phyloP scores from a whole-genome alignment of 2,888 invertebrate genomes.

The Monochamus alternatus region DNA sequence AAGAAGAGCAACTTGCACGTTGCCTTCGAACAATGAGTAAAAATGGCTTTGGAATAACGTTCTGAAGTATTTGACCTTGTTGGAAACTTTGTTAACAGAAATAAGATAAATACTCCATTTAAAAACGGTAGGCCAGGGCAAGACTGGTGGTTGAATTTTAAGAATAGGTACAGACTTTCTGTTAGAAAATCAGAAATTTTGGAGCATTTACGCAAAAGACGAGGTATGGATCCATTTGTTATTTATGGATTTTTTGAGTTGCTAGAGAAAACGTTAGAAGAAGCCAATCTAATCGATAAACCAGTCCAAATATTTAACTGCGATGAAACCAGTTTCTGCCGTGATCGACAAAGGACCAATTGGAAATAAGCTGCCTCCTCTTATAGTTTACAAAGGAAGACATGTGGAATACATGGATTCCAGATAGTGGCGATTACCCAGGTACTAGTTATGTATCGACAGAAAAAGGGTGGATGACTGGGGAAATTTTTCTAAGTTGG shows the following conservation, averaged over 20 bases:
- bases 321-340: constrained; percentile 15
- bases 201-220: constrained; percentile 57
- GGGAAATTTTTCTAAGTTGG: no score
- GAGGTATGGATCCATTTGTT: constrained; percentile 53
- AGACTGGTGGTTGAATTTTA: constrained; percentile 55
- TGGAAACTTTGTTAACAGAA: constrained; percentile 46
- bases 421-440: no score
- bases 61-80: constrained; percentile 54
- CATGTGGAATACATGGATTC: no score
- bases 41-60: constrained; percentile 52
- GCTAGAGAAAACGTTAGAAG: constrained; percentile 31
- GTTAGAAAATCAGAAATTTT: constrained; percentile 64
- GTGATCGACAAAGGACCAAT: not conserved
- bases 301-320: constrained; percentile 9
- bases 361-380: no score
- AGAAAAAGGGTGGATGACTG: no score
- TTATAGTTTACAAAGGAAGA: no score
- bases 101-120: constrained; percentile 54
- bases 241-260: constrained; percentile 49
- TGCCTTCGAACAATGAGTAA: no score
- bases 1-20: no score
- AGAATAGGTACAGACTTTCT: constrained; percentile 54
- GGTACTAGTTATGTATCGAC: no score
- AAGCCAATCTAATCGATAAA: constrained; percentile 1
- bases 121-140: constrained; percentile 55